Conservation (phyloP, 2,113 vertebrate species). For the Pomatostomus ruficeps region DNA sequence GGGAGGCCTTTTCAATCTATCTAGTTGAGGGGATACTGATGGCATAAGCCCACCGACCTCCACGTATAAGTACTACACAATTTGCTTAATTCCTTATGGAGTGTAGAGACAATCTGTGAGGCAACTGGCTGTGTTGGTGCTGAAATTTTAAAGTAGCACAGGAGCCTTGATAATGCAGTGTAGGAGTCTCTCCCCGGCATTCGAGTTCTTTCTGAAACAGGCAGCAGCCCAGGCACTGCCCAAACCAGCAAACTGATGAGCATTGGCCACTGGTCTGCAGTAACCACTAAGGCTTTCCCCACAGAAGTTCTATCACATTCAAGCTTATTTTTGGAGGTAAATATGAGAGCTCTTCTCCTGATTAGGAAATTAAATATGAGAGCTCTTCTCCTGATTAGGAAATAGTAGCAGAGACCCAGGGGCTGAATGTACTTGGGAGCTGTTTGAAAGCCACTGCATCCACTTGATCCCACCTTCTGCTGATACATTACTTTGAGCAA, state of each 20-base stretch:
- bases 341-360: background rate
- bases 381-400: background rate
- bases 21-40: no score
- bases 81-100: background rate
- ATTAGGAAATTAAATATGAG: background rate
- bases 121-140: background rate
- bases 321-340: background rate
- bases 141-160: background rate
- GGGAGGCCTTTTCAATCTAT: no score
- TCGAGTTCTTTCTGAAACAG: background rate
- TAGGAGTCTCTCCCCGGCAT: background rate
- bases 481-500: background rate
- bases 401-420: background rate
- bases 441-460: background rate
- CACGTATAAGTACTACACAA: no score
- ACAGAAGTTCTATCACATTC: rapidly evolving
- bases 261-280: background rate
- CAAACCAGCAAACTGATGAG: background rate
- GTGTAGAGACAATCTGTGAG: background rate
- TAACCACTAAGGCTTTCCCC: background rate
- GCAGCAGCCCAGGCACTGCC: background rate
- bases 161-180: background rate
- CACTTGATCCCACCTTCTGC: background rate
- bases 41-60: no score
- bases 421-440: background rate